A percentile compares a stretch with the other conserved stretches of the same genome.
Conservation (phyloP, 2,888 invertebrate species). For the Craniophora ligustri region DNA sequence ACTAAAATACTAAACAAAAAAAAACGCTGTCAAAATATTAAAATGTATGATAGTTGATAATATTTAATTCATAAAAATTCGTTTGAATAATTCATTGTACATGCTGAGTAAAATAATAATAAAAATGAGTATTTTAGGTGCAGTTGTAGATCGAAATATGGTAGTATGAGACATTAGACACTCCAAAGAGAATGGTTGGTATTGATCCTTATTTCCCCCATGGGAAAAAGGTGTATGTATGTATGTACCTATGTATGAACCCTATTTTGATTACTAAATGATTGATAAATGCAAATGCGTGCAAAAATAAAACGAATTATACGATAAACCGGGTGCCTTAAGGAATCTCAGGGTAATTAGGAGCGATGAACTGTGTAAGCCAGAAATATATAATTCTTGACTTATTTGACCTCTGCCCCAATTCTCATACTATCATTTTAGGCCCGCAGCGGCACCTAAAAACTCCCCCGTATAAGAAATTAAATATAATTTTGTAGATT, state of each 20-base stretch:
- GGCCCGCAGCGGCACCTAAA: neutral
- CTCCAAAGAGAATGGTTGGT: too few relatives aligned
- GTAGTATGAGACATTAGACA: too few relatives aligned
- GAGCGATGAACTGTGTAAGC: neutral
- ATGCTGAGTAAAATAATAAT: slow-evolving; percentile 49
- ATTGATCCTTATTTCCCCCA: too few relatives aligned
- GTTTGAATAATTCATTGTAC: slow-evolving; percentile 73
- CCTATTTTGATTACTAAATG: too few relatives aligned
- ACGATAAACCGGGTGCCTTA: too few relatives aligned
- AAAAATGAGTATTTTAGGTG: slow-evolving; percentile 1
- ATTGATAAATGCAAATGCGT: too few relatives aligned
- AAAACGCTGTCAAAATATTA: slow-evolving; percentile 62
- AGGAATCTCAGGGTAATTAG: too few relatives aligned
- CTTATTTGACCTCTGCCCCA: neutral
- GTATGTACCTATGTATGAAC: too few relatives aligned
- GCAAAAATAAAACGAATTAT: too few relatives aligned
- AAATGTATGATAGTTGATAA: slow-evolving; percentile 57
- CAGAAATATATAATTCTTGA: neutral
- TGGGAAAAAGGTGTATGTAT: too few relatives aligned
- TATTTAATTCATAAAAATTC: slow-evolving; percentile 64
- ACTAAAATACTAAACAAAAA: slow-evolving; percentile 65
- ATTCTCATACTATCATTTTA: neutral
- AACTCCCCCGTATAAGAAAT: slow-evolving; percentile 21
- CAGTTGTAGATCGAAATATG: neutral
- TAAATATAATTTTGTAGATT: slow-evolving; percentile 17